Conservation (phyloP, 37 sponge, comb jelly and placozoan species). For the Oopsacas minuta region DNA sequence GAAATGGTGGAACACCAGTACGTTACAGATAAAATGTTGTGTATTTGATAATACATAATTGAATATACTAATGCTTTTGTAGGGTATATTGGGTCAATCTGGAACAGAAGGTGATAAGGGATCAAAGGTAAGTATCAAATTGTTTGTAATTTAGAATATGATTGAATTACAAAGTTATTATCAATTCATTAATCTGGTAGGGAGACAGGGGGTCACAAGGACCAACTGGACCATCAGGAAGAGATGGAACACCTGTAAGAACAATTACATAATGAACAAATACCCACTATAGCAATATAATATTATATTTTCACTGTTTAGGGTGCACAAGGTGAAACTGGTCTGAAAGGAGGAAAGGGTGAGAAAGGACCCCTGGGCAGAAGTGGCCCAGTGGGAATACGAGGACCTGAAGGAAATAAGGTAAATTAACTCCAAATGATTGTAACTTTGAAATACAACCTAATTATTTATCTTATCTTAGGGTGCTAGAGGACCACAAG, state of each 20-base stretch:
- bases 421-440: no score
- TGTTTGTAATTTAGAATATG: no score
- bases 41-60: no score
- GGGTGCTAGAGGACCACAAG: conserved; percentile 6
- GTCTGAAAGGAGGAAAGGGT: neutral
- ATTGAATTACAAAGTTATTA: no score
- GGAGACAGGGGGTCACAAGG: neutral
- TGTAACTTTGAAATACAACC: no score
- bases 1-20: conserved; percentile 40
- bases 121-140: neutral
- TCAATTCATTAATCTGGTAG: neutral
- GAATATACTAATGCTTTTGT: no score
- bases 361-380: neutral
- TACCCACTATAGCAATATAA: neutral
- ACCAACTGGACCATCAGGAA: neutral
- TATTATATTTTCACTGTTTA: neutral
- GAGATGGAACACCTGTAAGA: conserved; percentile 9
- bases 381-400: neutral
- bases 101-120: conserved; percentile 1
- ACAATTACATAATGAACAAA: neutral
- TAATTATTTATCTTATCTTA: no score
- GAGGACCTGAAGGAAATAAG: neutral
- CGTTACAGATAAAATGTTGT: no score
- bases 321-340: neutral
- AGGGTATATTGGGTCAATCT: conserved; percentile 18